These are phyloP conservation scores for Megaceryle alcyon DNA, from an alignment of 2,797 vertebrate genomes.

Conservation along the genomic window DNA sequence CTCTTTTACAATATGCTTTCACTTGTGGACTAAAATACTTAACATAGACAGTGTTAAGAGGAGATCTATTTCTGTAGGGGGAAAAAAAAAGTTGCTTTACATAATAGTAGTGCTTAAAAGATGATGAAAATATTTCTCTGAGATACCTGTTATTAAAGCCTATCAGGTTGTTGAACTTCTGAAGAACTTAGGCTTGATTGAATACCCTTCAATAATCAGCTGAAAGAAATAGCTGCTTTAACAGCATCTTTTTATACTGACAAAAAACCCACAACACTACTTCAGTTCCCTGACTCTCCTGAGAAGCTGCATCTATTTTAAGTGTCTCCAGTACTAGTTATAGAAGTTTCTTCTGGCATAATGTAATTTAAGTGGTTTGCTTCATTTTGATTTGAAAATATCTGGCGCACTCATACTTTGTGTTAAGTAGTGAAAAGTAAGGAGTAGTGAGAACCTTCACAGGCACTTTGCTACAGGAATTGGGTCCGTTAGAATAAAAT, in stretches of 20 bases:
- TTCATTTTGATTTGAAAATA: not conserved
- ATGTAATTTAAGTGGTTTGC: not conserved
- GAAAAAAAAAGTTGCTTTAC: not conserved
- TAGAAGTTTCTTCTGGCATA: not conserved
- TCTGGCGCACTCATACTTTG: not conserved
- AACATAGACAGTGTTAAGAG: not conserved
- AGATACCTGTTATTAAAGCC: not conserved
- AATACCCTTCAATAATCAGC: not conserved
- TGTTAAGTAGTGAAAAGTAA: not conserved
- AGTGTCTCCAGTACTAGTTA: not conserved
- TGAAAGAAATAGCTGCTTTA: not conserved
- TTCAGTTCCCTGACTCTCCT: not conserved
- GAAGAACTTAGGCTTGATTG: not conserved
- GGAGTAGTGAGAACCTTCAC: not conserved
- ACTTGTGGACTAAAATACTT: not conserved
- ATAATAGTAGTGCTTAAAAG: not conserved
- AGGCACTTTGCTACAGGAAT: not conserved
- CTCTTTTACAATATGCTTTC: not conserved
- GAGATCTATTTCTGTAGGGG: not conserved
- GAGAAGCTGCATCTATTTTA: not conserved
- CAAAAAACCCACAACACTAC: not conserved
- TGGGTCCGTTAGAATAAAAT: not conserved
- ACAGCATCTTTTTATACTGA: not conserved
- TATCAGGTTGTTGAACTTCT: not conserved
- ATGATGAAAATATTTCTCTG: not conserved